Conservation (phyloP, 2,113 vertebrate species). For the human (Homo sapiens) region GRCh38 chr7:42618501-42619000, state of each 20-base stretch:
- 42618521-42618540: background rate
- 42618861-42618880: background rate
- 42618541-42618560: background rate
- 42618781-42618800: background rate
- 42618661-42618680: background rate
- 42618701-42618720: background rate
- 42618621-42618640: slow-evolving; percentile 41
- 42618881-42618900: background rate
- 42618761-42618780: background rate
- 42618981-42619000: background rate
- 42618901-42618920: background rate
- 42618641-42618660: slow-evolving; percentile 1
- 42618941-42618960: background rate
- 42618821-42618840: background rate
- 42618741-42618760: background rate
- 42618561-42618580: background rate
- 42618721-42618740: background rate
- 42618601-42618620: slow-evolving; percentile 4
- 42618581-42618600: background rate
- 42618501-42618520: background rate
- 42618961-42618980: background rate
- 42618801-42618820: background rate
- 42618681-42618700: background rate
- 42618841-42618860: background rate
- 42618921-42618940: background rate